Evolutionary conservation across 2,113 vertebrate genomes (phyloP).

Genomic region (Upupa epops): DNA sequence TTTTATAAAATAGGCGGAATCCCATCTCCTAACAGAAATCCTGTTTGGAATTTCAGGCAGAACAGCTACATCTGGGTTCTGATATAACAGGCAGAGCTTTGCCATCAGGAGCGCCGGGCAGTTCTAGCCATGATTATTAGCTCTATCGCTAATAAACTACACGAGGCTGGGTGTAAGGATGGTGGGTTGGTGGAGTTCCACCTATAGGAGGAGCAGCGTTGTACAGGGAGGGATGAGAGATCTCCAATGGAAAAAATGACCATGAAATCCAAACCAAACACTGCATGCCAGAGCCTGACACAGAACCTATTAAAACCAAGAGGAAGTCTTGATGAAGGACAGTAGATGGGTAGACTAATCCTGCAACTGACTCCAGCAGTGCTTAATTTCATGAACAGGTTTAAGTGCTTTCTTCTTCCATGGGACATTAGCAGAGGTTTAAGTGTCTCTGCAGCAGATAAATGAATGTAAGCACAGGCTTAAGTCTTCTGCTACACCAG

Average conservation of each 20-base stretch:
- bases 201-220: not conserved
- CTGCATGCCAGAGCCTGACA: not conserved
- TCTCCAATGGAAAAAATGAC: not conserved
- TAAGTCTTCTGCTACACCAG: not conserved
- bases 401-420: not conserved
- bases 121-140: rapidly evolving
- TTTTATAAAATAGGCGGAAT: not conserved
- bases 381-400: not conserved
- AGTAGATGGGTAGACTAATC: not conserved
- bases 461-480: not conserved
- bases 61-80: not conserved
- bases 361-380: not conserved
- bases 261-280: not conserved
- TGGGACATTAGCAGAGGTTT: not conserved
- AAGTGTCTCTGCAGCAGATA: not conserved
- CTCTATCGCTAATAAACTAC: not conserved
- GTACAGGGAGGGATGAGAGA: not conserved
- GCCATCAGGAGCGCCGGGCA: not conserved
- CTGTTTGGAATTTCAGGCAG: not conserved
- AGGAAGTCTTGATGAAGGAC: not conserved
- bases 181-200: not conserved
- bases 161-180: not conserved
- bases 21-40: not conserved
- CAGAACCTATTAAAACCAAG: not conserved
- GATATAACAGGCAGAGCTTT: not conserved